Percentiles rank a stretch among this genome's conserved stretches.
Evolutionary conservation across 2,888 invertebrate species (phyloP).

Genomic region (Platycheirus albimanus): DNA sequence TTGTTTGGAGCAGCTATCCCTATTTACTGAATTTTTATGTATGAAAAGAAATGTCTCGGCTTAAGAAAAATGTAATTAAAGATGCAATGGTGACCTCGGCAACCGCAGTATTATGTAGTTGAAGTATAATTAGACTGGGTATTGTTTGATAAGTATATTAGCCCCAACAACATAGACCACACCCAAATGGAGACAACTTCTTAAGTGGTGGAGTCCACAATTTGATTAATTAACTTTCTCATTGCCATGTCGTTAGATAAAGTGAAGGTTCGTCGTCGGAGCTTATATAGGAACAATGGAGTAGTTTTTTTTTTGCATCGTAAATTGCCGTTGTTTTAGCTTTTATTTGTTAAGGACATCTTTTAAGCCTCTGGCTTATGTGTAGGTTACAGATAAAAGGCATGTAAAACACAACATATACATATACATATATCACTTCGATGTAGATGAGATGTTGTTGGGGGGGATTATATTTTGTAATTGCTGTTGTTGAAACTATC

Average conservation of each 20-base stretch:
- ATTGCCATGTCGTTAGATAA: neutral
- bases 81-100: constrained; percentile 10
- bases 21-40: constrained; percentile 46
- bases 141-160: constrained; percentile 42
- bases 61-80: constrained; percentile 41
- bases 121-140: constrained; percentile 32
- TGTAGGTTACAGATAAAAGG: neutral
- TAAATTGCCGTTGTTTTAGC: neutral
- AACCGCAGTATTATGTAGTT: too few relatives aligned
- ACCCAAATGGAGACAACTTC: neutral
- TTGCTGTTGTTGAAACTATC: constrained; percentile 12
- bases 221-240: constrained; percentile 36
- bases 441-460: too few relatives aligned
- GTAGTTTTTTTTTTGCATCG: neutral
- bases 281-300: too few relatives aligned
- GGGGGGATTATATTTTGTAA: neutral
- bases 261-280: neutral
- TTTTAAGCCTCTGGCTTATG: neutral
- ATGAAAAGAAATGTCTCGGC: constrained; percentile 32
- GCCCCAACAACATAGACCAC: neutral
- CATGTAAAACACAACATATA: neutral
- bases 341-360: constrained; percentile 1
- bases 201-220: constrained; percentile 5
- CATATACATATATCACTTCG: too few relatives aligned
- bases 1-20: too few relatives aligned